These are phyloP conservation scores for Lanius collurio DNA, from an alignment of 2,113 vertebrate genomes.

Conservation along the genomic window DNA sequence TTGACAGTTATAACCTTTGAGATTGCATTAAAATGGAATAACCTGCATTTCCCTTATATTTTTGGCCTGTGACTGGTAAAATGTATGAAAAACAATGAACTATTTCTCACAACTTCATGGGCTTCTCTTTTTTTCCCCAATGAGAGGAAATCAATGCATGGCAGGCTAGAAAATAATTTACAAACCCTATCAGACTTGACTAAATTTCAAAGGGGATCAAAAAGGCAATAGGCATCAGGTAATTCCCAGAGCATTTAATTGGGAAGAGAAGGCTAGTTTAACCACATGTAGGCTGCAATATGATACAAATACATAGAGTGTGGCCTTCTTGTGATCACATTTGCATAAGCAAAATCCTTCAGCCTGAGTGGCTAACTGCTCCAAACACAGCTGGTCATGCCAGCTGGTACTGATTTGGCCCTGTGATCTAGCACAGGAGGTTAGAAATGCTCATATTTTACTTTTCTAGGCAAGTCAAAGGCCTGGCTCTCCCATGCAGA, in stretches of 20 bases:
- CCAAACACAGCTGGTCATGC: background rate
- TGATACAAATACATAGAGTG: background rate
- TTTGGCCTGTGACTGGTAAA: background rate
- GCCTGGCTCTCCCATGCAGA: background rate
- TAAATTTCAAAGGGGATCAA: background rate
- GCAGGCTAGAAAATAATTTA: background rate
- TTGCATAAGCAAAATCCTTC: background rate
- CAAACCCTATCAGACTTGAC: background rate
- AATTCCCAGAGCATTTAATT: background rate
- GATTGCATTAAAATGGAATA: background rate
- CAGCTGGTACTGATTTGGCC: background rate
- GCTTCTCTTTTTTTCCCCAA: background rate
- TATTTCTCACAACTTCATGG: background rate
- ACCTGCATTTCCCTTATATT: background rate
- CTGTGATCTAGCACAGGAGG: background rate
- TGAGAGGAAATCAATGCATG: background rate
- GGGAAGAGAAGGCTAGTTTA: background rate
- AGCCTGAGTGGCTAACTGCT: background rate
- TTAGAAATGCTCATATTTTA: background rate
- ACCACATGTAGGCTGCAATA: background rate
- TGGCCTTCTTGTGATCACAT: background rate
- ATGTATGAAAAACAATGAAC: background rate
- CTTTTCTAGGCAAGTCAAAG: background rate
- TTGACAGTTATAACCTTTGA: conserved; percentile 49
- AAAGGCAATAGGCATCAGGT: background rate